Conservation (phyloP, 2,113 vertebrate genomes). For the Isurus oxyrinchus region DNA sequence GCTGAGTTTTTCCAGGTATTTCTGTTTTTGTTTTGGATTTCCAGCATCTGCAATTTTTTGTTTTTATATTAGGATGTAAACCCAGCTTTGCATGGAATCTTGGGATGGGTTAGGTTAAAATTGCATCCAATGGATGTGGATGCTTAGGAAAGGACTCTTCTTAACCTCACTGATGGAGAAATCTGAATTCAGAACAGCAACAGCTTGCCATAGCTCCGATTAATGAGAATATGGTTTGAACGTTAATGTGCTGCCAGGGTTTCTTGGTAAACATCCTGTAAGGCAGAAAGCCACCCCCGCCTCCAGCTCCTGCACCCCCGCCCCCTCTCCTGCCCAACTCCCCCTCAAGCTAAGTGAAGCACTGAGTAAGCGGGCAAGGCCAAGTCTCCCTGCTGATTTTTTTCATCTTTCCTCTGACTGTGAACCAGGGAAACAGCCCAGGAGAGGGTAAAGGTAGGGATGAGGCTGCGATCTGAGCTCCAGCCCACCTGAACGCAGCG, state of each 20-base stretch:
- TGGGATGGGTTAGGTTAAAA: not conserved
- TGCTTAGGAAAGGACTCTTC: not conserved
- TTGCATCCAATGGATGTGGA: not conserved
- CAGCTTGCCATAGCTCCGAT: not conserved
- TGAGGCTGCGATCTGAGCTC: not conserved
- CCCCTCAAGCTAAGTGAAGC: not conserved
- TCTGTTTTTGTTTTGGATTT: no score
- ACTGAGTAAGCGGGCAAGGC: not conserved
- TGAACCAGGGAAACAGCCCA: not conserved
- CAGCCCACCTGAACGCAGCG: not conserved
- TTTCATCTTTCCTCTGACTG: not conserved
- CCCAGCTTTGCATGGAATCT: not conserved
- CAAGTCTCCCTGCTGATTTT: not conserved
- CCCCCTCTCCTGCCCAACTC: no score
- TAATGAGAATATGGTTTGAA: not conserved
- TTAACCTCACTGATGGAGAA: not conserved
- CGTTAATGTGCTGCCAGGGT: not conserved
- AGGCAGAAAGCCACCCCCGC: not conserved
- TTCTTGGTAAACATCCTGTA: not conserved
- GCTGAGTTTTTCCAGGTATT: no score
- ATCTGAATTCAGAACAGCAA: not conserved
- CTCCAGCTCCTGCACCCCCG: no score
- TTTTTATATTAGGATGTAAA: no score
- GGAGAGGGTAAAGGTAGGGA: not conserved
- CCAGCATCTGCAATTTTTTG: no score